Percentiles rank a stretch among this genome's conserved stretches.
These are phyloP conservation scores for Tyrophagus putrescentiae DNA, from an alignment of 1,140 invertebrate species.

Conservation along the genomic window DNA sequence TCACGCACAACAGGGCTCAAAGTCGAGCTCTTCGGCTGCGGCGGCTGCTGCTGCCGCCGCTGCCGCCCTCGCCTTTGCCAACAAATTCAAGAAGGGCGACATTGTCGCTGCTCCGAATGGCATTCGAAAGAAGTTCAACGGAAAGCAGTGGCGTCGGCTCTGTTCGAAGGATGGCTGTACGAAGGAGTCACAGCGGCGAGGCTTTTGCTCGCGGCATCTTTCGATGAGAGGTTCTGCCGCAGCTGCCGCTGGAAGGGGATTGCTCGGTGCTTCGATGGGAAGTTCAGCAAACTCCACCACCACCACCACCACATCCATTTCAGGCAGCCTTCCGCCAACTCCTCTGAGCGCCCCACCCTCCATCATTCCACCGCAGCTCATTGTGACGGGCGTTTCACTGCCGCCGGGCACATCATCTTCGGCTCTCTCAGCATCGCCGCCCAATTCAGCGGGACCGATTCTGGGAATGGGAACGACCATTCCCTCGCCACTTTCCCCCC, in stretches of 20 bases:
- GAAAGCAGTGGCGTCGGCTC: conserved; percentile 92
- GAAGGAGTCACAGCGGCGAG: conserved; percentile 79
- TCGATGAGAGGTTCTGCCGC: conserved; percentile 13
- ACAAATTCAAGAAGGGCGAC: conserved; percentile 53
- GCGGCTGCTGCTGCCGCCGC: not conserved
- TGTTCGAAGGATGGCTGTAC: conserved; percentile 86
- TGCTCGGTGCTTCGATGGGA: not conserved
- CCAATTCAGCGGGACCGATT: not conserved
- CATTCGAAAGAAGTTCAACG: conserved; percentile 96
- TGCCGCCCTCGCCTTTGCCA: conserved; percentile 31
- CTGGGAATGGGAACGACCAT: not conserved
- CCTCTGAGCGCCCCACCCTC: not conserved
- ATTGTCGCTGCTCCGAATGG: conserved; percentile 89
- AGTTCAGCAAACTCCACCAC: not conserved
- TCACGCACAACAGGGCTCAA: not conserved
- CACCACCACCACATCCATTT: not conserved
- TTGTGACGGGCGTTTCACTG: not conserved
- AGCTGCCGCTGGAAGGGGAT: not conserved
- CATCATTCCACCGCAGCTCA: conserved; percentile 10
- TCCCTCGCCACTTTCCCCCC: not conserved
- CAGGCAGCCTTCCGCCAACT: not conserved
- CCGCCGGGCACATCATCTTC: not conserved
- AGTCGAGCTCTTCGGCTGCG: not conserved
- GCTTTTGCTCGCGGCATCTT: conserved; percentile 88
- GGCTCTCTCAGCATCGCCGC: not conserved